Conservation (phyloP, 2,888 invertebrate species). For the Anticlea derivata region DNA sequence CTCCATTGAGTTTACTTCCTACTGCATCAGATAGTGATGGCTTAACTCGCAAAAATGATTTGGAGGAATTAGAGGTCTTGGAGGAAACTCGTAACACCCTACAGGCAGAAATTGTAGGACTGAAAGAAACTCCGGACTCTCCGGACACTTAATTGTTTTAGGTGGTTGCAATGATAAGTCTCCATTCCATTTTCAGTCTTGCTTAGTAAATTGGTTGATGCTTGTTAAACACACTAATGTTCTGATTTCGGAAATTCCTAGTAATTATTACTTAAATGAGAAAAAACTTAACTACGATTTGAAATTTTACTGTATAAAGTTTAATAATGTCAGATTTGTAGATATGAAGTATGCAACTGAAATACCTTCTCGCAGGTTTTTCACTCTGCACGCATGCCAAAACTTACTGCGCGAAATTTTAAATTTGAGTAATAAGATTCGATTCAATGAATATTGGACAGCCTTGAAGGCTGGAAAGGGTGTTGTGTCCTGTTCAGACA, state of each 20-base stretch:
- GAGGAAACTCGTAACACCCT: neutral
- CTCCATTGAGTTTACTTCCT: no score
- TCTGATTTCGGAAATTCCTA: constrained; percentile 4
- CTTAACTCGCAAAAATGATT: neutral
- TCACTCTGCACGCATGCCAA: neutral
- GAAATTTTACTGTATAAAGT: constrained; percentile 1
- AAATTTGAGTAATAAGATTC: neutral
- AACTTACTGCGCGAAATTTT: constrained; percentile 1
- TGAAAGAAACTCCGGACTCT: neutral
- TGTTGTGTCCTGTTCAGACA: no score
- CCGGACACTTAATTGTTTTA: constrained; percentile 7
- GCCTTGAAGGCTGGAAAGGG: no score
- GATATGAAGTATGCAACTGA: constrained; percentile 4
- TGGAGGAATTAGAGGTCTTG: neutral
- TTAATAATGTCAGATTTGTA: neutral
- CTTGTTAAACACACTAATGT: constrained; percentile 5
- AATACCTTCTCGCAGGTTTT: neutral
- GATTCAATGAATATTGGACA: no score
- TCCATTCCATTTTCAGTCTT: neutral
- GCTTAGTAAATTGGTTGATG: neutral
- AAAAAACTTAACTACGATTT: constrained; percentile 7
- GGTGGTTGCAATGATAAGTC: constrained; percentile 7
- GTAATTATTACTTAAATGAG: constrained; percentile 1
- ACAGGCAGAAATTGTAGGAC: neutral
- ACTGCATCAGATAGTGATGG: neutral